A percentile compares a stretch with the other conserved stretches of the same genome.
These are phyloP conservation scores for Fregetta grallaria DNA, from an alignment of 2,113 vertebrate species.

Conservation along the genomic window DNA sequence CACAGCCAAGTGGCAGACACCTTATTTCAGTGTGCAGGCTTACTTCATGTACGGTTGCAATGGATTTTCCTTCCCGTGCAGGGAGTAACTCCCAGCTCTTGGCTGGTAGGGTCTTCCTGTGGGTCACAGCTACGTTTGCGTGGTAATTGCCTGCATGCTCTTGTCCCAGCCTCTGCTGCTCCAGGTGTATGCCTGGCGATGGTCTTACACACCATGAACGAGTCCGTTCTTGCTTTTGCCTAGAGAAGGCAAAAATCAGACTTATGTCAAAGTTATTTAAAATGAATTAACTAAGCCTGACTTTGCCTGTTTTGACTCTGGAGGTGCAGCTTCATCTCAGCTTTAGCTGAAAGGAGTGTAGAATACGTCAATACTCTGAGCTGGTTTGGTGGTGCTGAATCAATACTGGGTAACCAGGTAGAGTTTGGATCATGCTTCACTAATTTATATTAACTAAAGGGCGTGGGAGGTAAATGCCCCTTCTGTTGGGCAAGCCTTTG, in stretches of 20 bases:
- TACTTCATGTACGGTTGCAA: rapidly evolving
- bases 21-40: neutral
- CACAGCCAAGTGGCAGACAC: neutral
- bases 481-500: neutral
- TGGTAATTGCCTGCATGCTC: neutral
- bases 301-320: neutral
- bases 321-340: neutral
- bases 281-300: neutral
- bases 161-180: neutral
- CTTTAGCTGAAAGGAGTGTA: neutral
- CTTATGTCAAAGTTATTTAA: neutral
- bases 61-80: neutral
- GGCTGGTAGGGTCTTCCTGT: neutral
- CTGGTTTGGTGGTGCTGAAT: neutral
- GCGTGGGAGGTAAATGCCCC: no score
- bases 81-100: neutral
- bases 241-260: neutral
- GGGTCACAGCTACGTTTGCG: neutral
- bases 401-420: neutral
- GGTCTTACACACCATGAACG: neutral
- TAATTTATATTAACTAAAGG: neutral
- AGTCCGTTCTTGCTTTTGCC: neutral
- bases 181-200: neutral
- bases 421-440: neutral
- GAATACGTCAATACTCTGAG: rapidly evolving